Percentiles rank a stretch among this genome's conserved stretches.
These are phyloP conservation scores for Porites australiensis DNA, from an alignment of 64 coral and sea anemone genomes.

Conservation along the genomic window DNA sequence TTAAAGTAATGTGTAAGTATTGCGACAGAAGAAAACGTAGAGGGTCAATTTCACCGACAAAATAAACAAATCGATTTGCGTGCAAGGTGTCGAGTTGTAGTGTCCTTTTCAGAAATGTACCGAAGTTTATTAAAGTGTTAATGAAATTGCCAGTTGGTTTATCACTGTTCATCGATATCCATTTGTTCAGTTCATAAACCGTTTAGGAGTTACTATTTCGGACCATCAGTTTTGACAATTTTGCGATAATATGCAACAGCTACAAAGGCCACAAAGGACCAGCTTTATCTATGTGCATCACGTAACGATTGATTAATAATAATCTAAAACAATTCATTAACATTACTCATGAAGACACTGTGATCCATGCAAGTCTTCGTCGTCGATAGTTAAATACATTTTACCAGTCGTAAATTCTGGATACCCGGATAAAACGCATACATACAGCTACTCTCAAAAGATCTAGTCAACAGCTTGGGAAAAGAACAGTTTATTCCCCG, in stretches of 20 bases:
- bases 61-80: background rate
- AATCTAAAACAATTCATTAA: background rate
- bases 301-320: conserved; percentile 1
- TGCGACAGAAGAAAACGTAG: background rate
- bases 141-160: conserved; percentile 18
- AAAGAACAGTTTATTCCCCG: no score
- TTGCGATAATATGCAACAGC: no score
- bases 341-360: background rate
- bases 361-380: no score
- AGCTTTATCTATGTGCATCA: background rate
- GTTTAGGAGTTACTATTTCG: background rate
- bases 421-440: no score
- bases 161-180: no score
- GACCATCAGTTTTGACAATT: no score
- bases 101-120: background rate
- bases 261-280: no score
- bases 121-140: background rate
- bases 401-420: no score
- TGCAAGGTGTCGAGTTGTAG: background rate
- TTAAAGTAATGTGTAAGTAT: background rate
- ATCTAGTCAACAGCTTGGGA: no score
- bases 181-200: background rate
- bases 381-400: no score
- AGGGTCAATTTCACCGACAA: background rate
- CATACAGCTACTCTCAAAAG: no score